Evolutionary conservation across 2,113 vertebrate species (phyloP).

Genomic region (Hirundichthys speculiger): DNA sequence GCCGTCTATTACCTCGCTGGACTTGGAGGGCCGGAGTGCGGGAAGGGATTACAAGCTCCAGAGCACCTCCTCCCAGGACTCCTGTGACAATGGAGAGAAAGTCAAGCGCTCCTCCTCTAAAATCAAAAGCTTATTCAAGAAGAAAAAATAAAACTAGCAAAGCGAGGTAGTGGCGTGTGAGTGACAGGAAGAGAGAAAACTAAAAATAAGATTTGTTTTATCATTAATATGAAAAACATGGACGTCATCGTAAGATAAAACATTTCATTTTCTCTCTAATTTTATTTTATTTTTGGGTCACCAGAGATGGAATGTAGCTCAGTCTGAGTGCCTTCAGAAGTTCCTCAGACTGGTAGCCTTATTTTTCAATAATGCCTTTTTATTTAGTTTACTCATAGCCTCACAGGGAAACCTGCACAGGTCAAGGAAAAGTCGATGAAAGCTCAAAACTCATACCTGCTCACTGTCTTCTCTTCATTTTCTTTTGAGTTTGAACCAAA

Average conservation of each 20-base stretch:
- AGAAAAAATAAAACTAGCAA: constrained; percentile 82
- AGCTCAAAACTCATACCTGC: constrained; percentile 76
- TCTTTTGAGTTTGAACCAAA: constrained; percentile 62
- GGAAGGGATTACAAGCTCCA: constrained; percentile 86
- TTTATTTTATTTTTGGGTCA: constrained; percentile 43
- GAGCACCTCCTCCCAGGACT: constrained; percentile 91
- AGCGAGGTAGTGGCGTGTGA: constrained; percentile 17
- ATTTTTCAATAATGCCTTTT: constrained; percentile 80
- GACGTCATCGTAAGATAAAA: constrained; percentile 75
- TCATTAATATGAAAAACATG: constrained; percentile 59
- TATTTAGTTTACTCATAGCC: constrained; percentile 79
- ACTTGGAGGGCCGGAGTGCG: constrained; percentile 84
- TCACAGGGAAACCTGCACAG: constrained; percentile 80
- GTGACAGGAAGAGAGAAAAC: constrained; percentile 30
- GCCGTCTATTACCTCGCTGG: constrained; percentile 86
- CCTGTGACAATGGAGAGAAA: constrained; percentile 92
- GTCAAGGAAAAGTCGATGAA: constrained; percentile 63
- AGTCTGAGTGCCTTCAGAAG: constrained; percentile 70
- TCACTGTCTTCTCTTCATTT: constrained; percentile 78
- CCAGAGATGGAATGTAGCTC: constrained; percentile 87
- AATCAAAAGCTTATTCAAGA: constrained; percentile 97
- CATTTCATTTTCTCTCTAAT: constrained; percentile 55
- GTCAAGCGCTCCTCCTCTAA: constrained; percentile 94
- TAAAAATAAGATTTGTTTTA: constrained; percentile 56
- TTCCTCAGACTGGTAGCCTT: constrained; percentile 79